Evolutionary conservation across 2,888 invertebrate genomes (phyloP), one percentile per base, ranked within the genome.

Genomic region (Steinernema carpocapsae): DNA sequence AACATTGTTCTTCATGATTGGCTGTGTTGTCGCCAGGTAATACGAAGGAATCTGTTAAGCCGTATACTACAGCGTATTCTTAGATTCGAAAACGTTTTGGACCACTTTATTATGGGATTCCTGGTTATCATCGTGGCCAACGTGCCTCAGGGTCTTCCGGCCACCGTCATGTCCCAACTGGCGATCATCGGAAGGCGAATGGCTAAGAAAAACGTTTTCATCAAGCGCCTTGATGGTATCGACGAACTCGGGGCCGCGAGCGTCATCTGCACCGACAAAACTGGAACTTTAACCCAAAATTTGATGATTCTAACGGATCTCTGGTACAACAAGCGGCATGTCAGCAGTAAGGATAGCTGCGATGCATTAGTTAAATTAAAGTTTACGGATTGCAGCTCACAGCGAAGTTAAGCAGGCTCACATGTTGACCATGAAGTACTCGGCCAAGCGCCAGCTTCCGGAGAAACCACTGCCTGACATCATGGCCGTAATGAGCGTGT

Each of bases 131-230:
- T 86, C 45, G 81, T 86, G 7, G 85, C 86, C 37, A 85, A 86
- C 76, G 84, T 85, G 0, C 80, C 82, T n/a, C 83, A 82, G 72
- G 82, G 86, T 19, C 79, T 86, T 3, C 86, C 86, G 7, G 86
- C 86, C 4, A 86, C 84, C n/a, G 84, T 86, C 4, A 85, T 87
- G 83, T 85, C 84, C 0, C 86, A 86, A 71, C 48, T 86, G 42
- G 76, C 80, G 79, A 86, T 86, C 52, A 86, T 86, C 71, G 86
- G 97, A 75, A 92, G 99, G 82, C 93, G 99, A 90, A 99, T 99
- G 99, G 99, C 99, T 86, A 97, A 97, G 91, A 99, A 99, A 92
- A 99, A 99, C 90, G 99, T 99, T 86, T 99, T 99, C 89, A 99
- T 99, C 75, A 85, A 86, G 74, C 70, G 84, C 45, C 77, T 86